Evolutionary conservation across 2,888 invertebrate genomes (phyloP).

Genomic region (Pristionchus entomophagus): DNA sequence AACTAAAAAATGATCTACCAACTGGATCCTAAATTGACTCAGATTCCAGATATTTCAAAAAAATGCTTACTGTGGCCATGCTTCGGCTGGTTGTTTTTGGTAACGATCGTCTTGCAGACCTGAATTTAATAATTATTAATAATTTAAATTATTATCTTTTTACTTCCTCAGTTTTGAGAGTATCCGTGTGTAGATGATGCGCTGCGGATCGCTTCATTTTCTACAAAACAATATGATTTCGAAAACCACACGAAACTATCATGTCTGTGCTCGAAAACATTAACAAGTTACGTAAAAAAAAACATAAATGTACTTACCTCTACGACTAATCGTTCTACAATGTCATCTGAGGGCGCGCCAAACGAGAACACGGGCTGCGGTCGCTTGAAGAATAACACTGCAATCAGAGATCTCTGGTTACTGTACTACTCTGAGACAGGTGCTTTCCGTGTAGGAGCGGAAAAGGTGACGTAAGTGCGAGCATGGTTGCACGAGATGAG

Average conservation of each 20-base stretch:
- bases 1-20: no score
- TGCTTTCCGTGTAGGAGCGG: no score
- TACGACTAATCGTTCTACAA: slow-evolving; percentile 11
- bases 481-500: no score
- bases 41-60: no score
- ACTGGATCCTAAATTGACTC: no score
- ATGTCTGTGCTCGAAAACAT: neutral
- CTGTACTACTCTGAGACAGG: no score
- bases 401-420: neutral
- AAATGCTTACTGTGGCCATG: slow-evolving; percentile 29
- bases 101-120: neutral
- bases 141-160: no score
- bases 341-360: neutral
- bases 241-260: no score
- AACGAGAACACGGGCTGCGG: neutral
- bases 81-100: neutral
- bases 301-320: neutral
- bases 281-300: neutral
- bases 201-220: slow-evolving; percentile 42
- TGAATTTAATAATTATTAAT: no score
- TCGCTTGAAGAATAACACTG: slow-evolving; percentile 43
- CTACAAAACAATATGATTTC: slow-evolving; percentile 8
- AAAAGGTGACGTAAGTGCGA: no score
- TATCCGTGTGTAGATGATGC: neutral
- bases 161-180: slow-evolving; percentile 22